Evolutionary conservation across 2,888 invertebrate species (phyloP), one percentile per base, ranked within the genome.

Genomic region (Digitonthophagus gazella): DNA sequence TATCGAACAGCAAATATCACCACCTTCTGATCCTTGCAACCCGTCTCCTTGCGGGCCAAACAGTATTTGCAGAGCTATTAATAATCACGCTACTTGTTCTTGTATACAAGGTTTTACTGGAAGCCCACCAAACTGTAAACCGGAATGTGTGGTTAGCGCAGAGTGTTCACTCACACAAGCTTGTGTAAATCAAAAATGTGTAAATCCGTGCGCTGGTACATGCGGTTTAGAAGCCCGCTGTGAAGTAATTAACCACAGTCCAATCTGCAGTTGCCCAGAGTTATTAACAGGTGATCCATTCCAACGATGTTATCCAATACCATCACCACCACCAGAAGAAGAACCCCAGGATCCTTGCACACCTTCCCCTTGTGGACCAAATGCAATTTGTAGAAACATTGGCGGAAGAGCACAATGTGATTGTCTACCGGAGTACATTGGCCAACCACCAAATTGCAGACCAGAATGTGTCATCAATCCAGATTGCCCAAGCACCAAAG

Each of bases 381-480:
- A 93, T 80, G 87, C 93, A 2, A 83, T 89, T 72, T 95, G 95
- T 78, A 84, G 89, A 74, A 86, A 87, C 71, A 83, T 86, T 67
- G 89, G 90, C 67, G 88, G 86, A 61, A 86, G 86, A 76, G 89
- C 93, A 58, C 88, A 90, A 15, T 95, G 95, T 78, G 88, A 90
- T 73, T 95, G 95, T 78, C 81, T 89, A n/a, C 87, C 88, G 66
- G 88, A 88, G 74, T 95, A 93, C 78, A 85, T 92, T 63, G 95
- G 94, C 44, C 86, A 88, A 65, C 93, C 94, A 71, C 93, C 93
- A 19, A 91, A 91, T 75, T 94, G 94, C 77, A 86, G 93, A 75
- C 93, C 93, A 15, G 93, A 93, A 82, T 93, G 93, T 81, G 87
- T 92, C 4, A 91, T 93, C 66, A 93, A 93, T 80, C 90, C 92